A percentile compares a stretch with the other conserved stretches of the same genome.
These are phyloP conservation scores for Pomacea maculata DNA, from an alignment of 1,140 invertebrate genomes.

Conservation along the genomic window DNA sequence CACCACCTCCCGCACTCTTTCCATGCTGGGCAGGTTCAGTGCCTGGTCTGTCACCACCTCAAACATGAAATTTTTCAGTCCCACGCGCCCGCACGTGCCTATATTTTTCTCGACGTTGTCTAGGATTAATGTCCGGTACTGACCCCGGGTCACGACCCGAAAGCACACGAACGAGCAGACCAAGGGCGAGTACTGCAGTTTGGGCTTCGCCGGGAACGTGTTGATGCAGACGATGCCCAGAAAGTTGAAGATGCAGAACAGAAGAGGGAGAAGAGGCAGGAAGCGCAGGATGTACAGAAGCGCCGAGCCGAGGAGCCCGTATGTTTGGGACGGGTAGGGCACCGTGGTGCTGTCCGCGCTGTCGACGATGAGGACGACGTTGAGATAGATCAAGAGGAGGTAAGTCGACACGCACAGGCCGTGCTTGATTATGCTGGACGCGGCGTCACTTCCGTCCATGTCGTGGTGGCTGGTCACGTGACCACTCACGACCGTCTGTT, in stretches of 20 bases:
- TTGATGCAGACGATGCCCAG: slow-evolving; percentile 83
- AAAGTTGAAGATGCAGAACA: slow-evolving; percentile 44
- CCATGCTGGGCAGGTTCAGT: slow-evolving; percentile 76
- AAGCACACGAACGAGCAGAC: slow-evolving; percentile 96
- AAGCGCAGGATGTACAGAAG: slow-evolving; percentile 62
- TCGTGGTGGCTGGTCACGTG: no score
- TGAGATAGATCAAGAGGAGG: neutral
- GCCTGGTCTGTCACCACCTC: slow-evolving; percentile 96
- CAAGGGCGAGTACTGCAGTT: slow-evolving; percentile 87
- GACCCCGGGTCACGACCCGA: slow-evolving; percentile 92
- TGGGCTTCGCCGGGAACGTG: slow-evolving; percentile 92
- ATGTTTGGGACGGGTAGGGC: neutral
- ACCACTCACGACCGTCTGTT: no score
- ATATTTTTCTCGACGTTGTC: slow-evolving; percentile 90
- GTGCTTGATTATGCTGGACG: neutral
- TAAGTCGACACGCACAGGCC: neutral
- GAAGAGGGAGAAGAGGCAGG: slow-evolving; percentile 41
- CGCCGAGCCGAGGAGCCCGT: neutral
- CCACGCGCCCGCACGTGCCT: slow-evolving; percentile 86
- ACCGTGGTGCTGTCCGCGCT: neutral
- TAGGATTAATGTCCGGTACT: slow-evolving; percentile 90
- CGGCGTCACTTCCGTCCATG: no score
- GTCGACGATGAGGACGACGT: neutral
- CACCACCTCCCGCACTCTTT: slow-evolving; percentile 82
- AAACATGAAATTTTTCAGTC: slow-evolving; percentile 95